Evolutionary conservation across 2,888 invertebrate genomes (phyloP).

Genomic region (Pelosia muscerda): DNA sequence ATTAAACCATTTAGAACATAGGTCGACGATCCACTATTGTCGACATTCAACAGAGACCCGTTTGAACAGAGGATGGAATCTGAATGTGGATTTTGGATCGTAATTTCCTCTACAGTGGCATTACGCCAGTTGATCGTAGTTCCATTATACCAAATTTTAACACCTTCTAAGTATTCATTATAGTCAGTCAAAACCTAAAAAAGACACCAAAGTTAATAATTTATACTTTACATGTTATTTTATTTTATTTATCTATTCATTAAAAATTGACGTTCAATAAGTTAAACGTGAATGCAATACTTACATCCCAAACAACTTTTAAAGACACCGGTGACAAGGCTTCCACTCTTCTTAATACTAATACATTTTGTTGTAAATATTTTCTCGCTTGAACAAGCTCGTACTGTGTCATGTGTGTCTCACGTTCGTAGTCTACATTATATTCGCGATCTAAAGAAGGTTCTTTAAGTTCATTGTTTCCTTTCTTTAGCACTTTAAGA

Average conservation of each 20-base stretch:
- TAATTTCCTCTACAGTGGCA: conserved; percentile 70
- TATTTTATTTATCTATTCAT: too few species aligned
- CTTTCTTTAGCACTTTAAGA: conserved; percentile 80
- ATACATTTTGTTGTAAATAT: conserved; percentile 92
- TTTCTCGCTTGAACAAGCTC: conserved; percentile 93
- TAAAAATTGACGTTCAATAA: too few species aligned
- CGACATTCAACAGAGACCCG: conserved; percentile 90
- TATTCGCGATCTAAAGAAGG: conserved; percentile 68
- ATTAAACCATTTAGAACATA: conserved; percentile 92
- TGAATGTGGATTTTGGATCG: conserved; percentile 64
- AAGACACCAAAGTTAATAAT: conserved; percentile 22
- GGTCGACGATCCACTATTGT: conserved; percentile 90
- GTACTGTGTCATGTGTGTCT: conserved; percentile 88
- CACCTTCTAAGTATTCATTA: conserved; percentile 89
- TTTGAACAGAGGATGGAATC: conserved; percentile 78
- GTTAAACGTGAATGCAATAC: too few species aligned
- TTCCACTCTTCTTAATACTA: conserved; percentile 90
- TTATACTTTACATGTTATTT: neutral
- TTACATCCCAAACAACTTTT: conserved; percentile 93
- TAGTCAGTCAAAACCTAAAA: conserved; percentile 84
- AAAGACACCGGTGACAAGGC: conserved; percentile 92
- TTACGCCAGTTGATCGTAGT: conserved; percentile 82
- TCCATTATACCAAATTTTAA: conserved; percentile 88
- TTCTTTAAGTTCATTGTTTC: conserved; percentile 74
- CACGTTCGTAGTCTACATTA: conserved; percentile 72